These are phyloP conservation scores for Eulithis prunata DNA, from an alignment of 2,888 invertebrate genomes.

Conservation along the genomic window DNA sequence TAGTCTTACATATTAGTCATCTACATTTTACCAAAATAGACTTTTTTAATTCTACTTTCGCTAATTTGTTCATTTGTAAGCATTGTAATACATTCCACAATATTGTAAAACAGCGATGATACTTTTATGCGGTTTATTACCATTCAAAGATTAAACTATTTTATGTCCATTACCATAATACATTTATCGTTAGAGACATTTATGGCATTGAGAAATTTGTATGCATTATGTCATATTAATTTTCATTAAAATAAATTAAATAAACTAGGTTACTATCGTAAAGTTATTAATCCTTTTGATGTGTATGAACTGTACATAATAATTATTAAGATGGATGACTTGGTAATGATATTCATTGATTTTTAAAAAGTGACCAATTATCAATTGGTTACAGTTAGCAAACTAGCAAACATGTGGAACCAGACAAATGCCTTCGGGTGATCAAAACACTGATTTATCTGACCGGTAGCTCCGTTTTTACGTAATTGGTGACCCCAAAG, in stretches of 20 bases:
- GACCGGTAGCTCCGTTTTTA: too few species aligned
- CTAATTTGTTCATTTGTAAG: constrained; percentile 46
- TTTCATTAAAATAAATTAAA: constrained; percentile 32
- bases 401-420: neutral
- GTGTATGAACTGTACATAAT: constrained; percentile 6
- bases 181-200: constrained; percentile 29
- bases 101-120: constrained; percentile 34
- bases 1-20: too few species aligned
- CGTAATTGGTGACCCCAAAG: neutral
- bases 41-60: neutral
- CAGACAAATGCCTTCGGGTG: neutral
- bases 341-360: constrained; percentile 1
- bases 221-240: constrained; percentile 31
- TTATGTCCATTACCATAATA: constrained; percentile 32
- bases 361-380: neutral
- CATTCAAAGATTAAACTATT: constrained; percentile 37
- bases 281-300: constrained; percentile 22
- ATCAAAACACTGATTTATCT: neutral
- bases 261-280: constrained; percentile 25
- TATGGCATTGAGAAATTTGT: constrained; percentile 31
- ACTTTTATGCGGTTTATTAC: constrained; percentile 43
- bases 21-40: too few species aligned
- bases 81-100: constrained; percentile 38
- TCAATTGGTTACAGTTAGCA: neutral
- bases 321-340: constrained; percentile 11